A percentile compares a stretch with the other conserved stretches of the same genome.
These are phyloP conservation scores for Himalopsyche phryganea DNA, from an alignment of 1,140 invertebrate genomes.

Conservation along the genomic window DNA sequence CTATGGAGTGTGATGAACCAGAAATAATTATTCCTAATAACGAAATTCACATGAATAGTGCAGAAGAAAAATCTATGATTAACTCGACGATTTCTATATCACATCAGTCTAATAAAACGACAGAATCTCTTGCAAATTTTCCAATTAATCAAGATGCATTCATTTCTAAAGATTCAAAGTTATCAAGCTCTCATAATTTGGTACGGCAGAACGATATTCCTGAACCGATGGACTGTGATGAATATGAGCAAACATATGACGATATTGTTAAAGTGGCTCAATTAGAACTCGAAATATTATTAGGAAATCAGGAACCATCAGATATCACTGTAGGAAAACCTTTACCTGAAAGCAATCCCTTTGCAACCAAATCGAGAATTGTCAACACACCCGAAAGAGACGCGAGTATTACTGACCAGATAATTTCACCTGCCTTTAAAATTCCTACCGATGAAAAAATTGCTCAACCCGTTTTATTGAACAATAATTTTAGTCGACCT, in stretches of 20 bases:
- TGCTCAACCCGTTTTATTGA: too few relatives aligned
- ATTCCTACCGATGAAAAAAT: neutral
- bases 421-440: neutral
- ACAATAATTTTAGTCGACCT: too few relatives aligned
- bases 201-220: neutral
- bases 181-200: too few relatives aligned
- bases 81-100: too few relatives aligned
- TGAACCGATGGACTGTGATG: conserved; percentile 18
- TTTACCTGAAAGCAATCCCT: conserved; percentile 13
- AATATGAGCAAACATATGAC: neutral
- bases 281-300: neutral
- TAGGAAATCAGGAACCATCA: neutral
- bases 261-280: neutral
- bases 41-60: neutral
- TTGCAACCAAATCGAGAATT: conserved; percentile 19
- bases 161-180: too few relatives aligned
- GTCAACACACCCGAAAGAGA: conserved; percentile 17
- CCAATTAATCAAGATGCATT: too few relatives aligned
- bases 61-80: too few relatives aligned
- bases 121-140: too few relatives aligned
- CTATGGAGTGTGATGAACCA: conserved; percentile 17
- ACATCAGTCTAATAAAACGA: too few relatives aligned
- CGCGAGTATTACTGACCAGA: neutral
- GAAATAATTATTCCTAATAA: neutral
- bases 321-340: too few relatives aligned